Conservation (phyloP, 2,797 vertebrate genomes). For the Sebastes nivosus region DNA sequence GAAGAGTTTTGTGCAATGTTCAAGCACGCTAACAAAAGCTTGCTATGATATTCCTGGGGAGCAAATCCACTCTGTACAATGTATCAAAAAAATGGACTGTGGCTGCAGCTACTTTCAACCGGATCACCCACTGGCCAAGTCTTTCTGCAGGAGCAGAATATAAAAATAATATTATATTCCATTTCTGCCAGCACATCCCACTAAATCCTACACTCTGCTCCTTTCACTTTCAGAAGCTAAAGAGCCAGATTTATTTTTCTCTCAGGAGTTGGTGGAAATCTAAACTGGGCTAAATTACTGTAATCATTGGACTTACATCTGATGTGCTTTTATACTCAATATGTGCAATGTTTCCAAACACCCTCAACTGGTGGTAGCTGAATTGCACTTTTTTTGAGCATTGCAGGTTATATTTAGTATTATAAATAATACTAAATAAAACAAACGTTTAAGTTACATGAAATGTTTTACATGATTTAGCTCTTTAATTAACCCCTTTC, state of each 20-base stretch:
- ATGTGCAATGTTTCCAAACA: neutral
- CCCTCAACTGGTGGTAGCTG: neutral
- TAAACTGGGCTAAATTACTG: too few species aligned
- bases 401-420: too few species aligned
- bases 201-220: too few species aligned
- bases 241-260: too few species aligned
- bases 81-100: neutral
- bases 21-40: slow-evolving; percentile 11
- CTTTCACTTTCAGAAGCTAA: too few species aligned
- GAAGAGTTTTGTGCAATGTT: neutral
- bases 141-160: neutral
- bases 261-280: too few species aligned
- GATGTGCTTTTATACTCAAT: too few species aligned
- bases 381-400: neutral
- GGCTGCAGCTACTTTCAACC: neutral
- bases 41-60: neutral
- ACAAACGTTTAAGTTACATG: neutral
- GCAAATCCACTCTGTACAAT: neutral
- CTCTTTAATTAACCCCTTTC: neutral
- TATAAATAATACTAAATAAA: too few species aligned
- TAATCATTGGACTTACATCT: too few species aligned
- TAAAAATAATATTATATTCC: too few species aligned
- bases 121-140: neutral
- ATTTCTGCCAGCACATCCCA: too few species aligned
- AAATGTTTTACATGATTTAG: neutral